phyloP scores from a whole-genome alignment of 2,797 vertebrate genomes.

The Champsocephalus esox region DNA sequence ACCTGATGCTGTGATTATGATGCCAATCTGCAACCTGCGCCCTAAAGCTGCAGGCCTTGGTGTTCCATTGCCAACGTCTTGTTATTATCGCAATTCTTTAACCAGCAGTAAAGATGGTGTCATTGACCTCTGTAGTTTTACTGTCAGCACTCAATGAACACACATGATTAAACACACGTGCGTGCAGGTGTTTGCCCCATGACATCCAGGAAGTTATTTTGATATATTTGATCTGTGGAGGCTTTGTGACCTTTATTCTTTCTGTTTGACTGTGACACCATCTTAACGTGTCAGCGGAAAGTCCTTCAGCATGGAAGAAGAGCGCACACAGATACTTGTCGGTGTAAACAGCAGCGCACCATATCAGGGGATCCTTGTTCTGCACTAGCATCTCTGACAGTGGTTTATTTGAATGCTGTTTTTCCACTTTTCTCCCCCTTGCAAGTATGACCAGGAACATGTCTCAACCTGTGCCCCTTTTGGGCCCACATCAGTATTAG shows the following conservation, averaged over 20 bases:
- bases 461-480: conserved; percentile 61
- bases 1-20: conserved; percentile 13
- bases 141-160: conserved; percentile 6
- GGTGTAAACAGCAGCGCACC: neutral
- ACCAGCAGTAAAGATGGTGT: conserved; percentile 4
- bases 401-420: neutral
- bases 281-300: neutral
- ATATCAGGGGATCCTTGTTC: neutral
- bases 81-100: conserved; percentile 4
- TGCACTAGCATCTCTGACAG: neutral
- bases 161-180: conserved; percentile 14
- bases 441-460: conserved; percentile 44
- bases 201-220: conserved; percentile 15
- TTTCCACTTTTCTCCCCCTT: conserved; percentile 13
- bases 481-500: conserved; percentile 59
- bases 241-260: conserved; percentile 13
- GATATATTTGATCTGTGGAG: neutral
- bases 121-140: conserved; percentile 33
- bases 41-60: neutral
- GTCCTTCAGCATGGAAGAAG: neutral
- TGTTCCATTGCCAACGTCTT: conserved; percentile 22
- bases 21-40: conserved; percentile 15
- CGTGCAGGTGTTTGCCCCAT: conserved; percentile 31
- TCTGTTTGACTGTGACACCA: neutral
- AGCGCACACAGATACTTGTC: neutral